Percentiles rank a stretch among this genome's conserved stretches.
These are phyloP conservation scores for Hemitrygon akajei DNA, from an alignment of 2,797 vertebrate species.

Conservation along the genomic window DNA sequence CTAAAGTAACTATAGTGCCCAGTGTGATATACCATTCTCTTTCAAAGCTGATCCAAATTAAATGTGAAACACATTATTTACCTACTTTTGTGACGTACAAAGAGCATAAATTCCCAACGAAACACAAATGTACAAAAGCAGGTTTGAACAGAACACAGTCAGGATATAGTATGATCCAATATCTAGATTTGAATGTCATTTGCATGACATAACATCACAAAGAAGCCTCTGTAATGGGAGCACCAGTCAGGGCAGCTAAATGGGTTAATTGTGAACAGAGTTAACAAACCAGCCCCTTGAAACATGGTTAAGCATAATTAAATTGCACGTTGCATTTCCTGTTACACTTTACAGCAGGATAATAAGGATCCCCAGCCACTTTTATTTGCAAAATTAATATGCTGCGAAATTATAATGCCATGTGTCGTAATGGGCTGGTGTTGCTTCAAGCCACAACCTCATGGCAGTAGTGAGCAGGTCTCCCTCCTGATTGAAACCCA, in stretches of 20 bases:
- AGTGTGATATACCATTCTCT: neutral
- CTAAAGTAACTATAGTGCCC: neutral
- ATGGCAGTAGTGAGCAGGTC: neutral
- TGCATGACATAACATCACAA: constrained; percentile 19
- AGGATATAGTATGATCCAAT: neutral
- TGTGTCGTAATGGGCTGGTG: neutral
- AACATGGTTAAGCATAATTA: constrained; percentile 16
- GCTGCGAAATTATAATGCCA: neutral
- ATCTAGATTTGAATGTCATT: neutral
- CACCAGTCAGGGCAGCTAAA: neutral
- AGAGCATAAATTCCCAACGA: neutral
- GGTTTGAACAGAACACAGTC: neutral
- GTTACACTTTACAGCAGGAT: neutral
- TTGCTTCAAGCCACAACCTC: neutral
- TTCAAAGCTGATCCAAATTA: neutral
- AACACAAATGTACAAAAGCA: neutral
- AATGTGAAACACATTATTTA: neutral
- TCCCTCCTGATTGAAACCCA: neutral
- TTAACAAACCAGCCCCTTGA: constrained; percentile 6
- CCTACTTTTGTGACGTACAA: neutral
- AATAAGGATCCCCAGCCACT: constrained; percentile 1
- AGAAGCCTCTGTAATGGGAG: constrained; percentile 21
- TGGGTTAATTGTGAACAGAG: constrained; percentile 25
- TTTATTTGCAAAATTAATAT: constrained; percentile 29
- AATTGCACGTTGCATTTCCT: constrained; percentile 12